Evolutionary conservation across 2,888 invertebrate genomes (phyloP), one percentile per base, ranked within the genome.

Genomic region (Ennomos quercinarius): DNA sequence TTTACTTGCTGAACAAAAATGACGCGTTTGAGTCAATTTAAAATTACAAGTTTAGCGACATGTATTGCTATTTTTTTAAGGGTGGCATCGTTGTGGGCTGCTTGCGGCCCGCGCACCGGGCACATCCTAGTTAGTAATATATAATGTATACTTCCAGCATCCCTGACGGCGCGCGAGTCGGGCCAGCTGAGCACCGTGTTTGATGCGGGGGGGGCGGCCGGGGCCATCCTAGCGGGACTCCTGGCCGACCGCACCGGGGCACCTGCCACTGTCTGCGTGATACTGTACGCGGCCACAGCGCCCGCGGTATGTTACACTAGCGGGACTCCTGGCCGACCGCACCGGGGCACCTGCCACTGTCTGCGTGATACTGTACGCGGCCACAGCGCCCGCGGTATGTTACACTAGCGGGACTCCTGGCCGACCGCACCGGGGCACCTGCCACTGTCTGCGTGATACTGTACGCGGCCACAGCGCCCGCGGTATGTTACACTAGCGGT

Each of bases 181-280:
- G 97, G 97, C 2, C 94, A 96, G 86, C 76, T 98, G 52, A 97
- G 97, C 17, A 96, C 95, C 1, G 89, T 96, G 13, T 98, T 98
- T 85, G 98, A 98, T 86, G 95, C 97, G 56, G 99, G 99, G 49
- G 99, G 99, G 1, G 98, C 98, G 64, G 80, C 94, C 53, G 99
- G 99, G 45, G 99, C 98, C 12, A 96, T 99, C 52, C 87, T 95
- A 39, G 98, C 99, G 1, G 99, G 99, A 0, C 89, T 96, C 42
- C 84, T 98, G 10, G 97, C 97, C 2, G 99, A 99, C 91, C 93
- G 94, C 69, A 95, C 93, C 17, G 96, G 96, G 37, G 97, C 97
- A 93, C 96, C 98, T 63, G 99, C 98, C 0, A 90, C 95, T n/a
- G 97, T 98, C 0, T 99, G 99, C 81, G 94, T 95, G 10, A 93